A percentile compares a stretch with the other conserved stretches of the same genome.
phyloP scores from a whole-genome alignment of 1,140 invertebrate genomes.

The Dendroctonus valens region DNA sequence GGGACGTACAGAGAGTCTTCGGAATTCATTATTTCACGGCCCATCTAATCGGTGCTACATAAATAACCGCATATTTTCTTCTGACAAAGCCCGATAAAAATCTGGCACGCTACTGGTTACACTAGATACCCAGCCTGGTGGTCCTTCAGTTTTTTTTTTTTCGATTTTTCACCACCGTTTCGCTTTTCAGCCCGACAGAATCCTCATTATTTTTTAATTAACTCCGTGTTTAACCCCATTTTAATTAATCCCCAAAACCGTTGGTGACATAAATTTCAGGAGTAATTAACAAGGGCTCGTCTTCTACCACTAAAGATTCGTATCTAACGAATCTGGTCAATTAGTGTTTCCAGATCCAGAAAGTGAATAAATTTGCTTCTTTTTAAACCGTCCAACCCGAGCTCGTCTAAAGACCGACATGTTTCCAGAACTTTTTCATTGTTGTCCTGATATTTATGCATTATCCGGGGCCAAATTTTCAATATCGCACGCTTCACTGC shows the following conservation, averaged over 20 bases:
- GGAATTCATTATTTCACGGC: constrained; percentile 25
- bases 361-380: too few species aligned
- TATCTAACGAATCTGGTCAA: too few species aligned
- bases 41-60: constrained; percentile 16
- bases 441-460: too few species aligned
- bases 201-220: constrained; percentile 33
- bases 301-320: too few species aligned
- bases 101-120: constrained; percentile 10
- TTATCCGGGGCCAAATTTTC: not conserved
- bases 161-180: constrained; percentile 15
- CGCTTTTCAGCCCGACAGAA: constrained; percentile 13
- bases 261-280: constrained; percentile 21
- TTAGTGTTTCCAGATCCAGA: too few species aligned
- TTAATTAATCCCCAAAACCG: constrained; percentile 22
- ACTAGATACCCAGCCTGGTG: constrained; percentile 1
- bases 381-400: too few species aligned
- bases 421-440: too few species aligned
- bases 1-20: constrained; percentile 18
- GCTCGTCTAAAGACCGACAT: too few species aligned
- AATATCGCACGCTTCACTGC: too few species aligned
- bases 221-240: constrained; percentile 26
- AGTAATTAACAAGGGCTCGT: constrained; percentile 13
- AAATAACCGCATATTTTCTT: constrained; percentile 24
- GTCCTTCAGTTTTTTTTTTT: constrained; percentile 25
- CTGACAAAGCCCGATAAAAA: constrained; percentile 19